phyloP scores from a whole-genome alignment of 2,888 invertebrate genomes.

The Oligia strigilis region DNA sequence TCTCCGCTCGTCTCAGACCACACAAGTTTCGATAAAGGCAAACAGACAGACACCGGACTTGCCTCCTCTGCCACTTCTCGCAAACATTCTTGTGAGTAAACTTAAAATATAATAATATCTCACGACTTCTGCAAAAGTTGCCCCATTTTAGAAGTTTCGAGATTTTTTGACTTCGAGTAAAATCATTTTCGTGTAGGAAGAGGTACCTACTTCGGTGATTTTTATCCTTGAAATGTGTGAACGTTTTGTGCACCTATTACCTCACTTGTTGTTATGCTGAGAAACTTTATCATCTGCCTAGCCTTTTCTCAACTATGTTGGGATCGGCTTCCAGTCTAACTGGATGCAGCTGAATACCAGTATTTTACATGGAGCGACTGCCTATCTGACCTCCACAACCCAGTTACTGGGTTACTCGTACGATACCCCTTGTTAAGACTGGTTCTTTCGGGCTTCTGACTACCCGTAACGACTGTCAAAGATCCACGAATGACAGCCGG shows the following conservation, averaged over 20 bases:
- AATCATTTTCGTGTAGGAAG: constrained; percentile 49
- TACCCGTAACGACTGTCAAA: too few relatives aligned
- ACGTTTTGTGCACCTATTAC: not conserved
- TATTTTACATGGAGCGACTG: too few relatives aligned
- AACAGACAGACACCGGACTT: constrained; percentile 72
- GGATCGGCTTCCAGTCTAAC: too few relatives aligned
- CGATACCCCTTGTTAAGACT: too few relatives aligned
- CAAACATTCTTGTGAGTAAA: constrained; percentile 61
- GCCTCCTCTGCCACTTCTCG: constrained; percentile 63
- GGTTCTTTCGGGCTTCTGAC: too few relatives aligned
- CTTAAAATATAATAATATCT: constrained; percentile 69
- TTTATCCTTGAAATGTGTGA: constrained; percentile 3
- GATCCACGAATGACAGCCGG: too few relatives aligned
- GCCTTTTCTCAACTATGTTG: too few relatives aligned
- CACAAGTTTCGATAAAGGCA: constrained; percentile 58
- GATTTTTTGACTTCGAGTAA: constrained; percentile 45
- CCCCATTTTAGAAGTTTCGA: constrained; percentile 48
- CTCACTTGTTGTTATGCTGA: too few relatives aligned
- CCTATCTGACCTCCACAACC: too few relatives aligned
- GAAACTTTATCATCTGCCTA: not conserved
- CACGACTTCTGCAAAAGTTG: constrained; percentile 59
- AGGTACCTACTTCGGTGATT: not conserved
- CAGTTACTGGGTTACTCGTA: too few relatives aligned
- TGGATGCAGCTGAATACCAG: too few relatives aligned
- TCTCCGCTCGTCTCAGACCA: constrained; percentile 21